Base-by-base conservation (phyloP, 30 jellyfish, hydroid and myxozoan species). In the Clytia hemisphaerica region DNA sequence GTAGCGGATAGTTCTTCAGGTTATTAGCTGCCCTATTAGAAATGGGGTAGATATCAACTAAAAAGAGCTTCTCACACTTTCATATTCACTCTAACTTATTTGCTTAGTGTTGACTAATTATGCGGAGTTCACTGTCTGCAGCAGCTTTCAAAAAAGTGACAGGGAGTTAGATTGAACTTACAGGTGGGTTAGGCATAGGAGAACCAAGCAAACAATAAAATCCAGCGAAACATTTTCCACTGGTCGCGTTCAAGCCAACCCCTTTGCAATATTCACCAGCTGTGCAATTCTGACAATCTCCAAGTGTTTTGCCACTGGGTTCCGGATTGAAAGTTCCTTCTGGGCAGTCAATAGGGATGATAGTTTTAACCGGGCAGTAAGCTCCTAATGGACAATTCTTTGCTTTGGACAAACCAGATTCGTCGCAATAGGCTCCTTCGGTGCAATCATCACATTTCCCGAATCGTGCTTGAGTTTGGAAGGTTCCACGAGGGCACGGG, bases 181-280 rank as follows among this genome's bases (percentile, higher is more conserved):
- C n/a, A n/a, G n/a, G n/a, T 78, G 98, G 98, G 40, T 89, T 89
- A 1, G 94, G 82, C 28, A 58, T 67, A 4, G 98, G 95, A 10
- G 98, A 89, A 18, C 81, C 68, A 25, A 67, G 26, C 14, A 76
- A 75, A 58, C 98, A 89, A 73, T 80, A 89, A 65, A 80, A 80
- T 2, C 98, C 98, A 1, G 67, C 79, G 59, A 36, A 49, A 74
- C 98, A 89, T 61, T 75, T 50, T 6, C 93, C 98, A 4, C 86
- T 47, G 15, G 94, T 77, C 27, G 71, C 84, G 33, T 48, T 67
- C 54, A 89, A 67, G 35, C 98, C 98, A 53, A 76, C 80, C 2
- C 83, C 86, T 7, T 81, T 85, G 51, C 98, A 89, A 57, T 72
- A 82, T 27, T 70, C 14, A 33, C 98, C 98, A 21, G 95, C 75